Conservation (phyloP, 1,140 invertebrate species). For the Drosophila insularis region DNA sequence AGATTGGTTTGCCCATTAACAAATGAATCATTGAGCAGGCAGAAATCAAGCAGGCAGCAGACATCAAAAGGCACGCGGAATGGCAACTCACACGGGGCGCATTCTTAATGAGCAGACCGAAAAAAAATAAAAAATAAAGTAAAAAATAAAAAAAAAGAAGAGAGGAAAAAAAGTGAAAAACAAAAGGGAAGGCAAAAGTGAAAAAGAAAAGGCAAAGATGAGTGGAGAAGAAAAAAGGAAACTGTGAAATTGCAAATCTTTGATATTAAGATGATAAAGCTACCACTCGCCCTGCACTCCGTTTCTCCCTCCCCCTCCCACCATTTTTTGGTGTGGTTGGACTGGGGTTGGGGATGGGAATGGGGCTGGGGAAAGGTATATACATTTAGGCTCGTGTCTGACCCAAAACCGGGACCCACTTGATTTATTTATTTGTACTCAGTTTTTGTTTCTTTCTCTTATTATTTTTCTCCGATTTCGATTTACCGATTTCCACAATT, state of each 20-base stretch:
- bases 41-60: slow-evolving; percentile 12
- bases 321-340: neutral
- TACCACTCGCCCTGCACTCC: neutral
- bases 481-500: neutral
- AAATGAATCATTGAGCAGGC: slow-evolving; percentile 28
- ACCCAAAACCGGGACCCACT: slow-evolving; percentile 1
- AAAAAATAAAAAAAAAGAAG: neutral
- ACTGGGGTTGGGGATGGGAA: neutral
- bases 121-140: neutral
- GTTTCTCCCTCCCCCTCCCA: neutral
- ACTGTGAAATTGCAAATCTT: slow-evolving; percentile 20
- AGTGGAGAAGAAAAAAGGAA: neutral
- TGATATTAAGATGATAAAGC: slow-evolving; percentile 17
- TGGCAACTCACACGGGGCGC: slow-evolving; percentile 20
- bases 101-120: slow-evolving; percentile 20
- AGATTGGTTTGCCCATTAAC: slow-evolving; percentile 23
- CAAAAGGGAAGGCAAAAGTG: slow-evolving; percentile 1
- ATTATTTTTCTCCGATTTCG: slow-evolving; percentile 5
- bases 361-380: neutral
- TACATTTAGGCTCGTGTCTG: slow-evolving; percentile 20
- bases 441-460: neutral
- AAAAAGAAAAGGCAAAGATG: neutral
- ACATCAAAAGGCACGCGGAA: slow-evolving; percentile 20
- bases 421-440: slow-evolving; percentile 22
- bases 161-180: neutral